Evolutionary conservation across 2,113 vertebrate species (phyloP).

Genomic region (Ginglymostoma cirratum): DNA sequence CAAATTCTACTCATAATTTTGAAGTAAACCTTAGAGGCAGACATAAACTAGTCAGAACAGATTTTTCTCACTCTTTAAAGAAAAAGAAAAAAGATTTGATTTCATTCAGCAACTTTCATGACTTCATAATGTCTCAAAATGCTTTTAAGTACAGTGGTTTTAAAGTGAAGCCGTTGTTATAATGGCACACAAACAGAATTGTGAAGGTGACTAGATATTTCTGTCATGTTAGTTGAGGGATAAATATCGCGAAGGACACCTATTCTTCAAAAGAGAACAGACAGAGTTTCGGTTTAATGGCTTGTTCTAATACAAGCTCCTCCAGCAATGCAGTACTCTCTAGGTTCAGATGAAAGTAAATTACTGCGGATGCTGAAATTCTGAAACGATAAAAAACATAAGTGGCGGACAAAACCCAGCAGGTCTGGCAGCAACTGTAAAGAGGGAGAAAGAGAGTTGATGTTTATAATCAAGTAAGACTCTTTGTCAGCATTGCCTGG

Average conservation of each 20-base stretch:
- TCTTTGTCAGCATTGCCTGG: background rate
- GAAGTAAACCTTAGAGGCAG: background rate
- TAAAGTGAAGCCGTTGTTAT: background rate
- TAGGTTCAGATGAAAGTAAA: too few species aligned
- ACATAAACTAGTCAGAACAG: background rate
- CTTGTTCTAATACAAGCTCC: background rate
- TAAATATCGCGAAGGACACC: background rate
- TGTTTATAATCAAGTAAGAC: too few species aligned
- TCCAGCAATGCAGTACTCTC: background rate
- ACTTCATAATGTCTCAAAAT: background rate
- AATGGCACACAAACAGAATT: background rate
- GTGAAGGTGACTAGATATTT: background rate
- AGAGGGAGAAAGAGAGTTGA: too few species aligned
- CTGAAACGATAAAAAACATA: too few species aligned
- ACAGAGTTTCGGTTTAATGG: background rate
- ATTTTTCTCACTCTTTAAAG: too few species aligned
- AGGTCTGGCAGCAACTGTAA: too few species aligned
- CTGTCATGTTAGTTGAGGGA: background rate
- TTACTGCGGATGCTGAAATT: too few species aligned
- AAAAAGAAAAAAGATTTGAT: background rate
- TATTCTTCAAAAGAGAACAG: background rate
- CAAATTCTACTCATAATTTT: background rate
- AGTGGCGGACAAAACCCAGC: too few species aligned
- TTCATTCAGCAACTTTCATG: background rate
- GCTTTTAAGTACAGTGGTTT: background rate